These are phyloP conservation scores for Odontamblyopus rebecca DNA, from an alignment of 2,797 vertebrate genomes.

Conservation along the genomic window DNA sequence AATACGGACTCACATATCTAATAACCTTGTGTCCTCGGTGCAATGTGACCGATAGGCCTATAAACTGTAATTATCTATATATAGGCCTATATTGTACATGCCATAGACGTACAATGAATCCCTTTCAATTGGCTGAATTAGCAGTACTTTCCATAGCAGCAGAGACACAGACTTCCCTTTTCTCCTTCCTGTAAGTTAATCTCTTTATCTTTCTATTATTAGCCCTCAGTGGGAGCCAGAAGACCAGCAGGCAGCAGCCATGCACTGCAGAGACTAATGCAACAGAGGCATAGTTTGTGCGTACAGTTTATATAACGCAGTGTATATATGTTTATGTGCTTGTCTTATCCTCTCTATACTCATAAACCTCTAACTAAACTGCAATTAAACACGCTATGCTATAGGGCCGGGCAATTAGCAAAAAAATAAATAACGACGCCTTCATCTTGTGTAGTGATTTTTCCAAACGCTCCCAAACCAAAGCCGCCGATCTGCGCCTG, in stretches of 20 bases:
- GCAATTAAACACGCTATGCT: too few species aligned
- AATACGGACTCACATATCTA: not conserved
- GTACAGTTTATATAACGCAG: not conserved
- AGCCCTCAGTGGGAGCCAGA: slow-evolving; percentile 22
- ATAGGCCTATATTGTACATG: not conserved
- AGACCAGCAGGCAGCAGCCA: slow-evolving; percentile 25
- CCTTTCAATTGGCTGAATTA: slow-evolving; percentile 6
- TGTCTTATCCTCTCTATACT: not conserved
- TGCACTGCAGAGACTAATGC: slow-evolving; percentile 13
- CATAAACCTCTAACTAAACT: too few species aligned
- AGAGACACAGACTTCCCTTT: slow-evolving; percentile 17
- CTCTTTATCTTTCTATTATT: slow-evolving; percentile 43
- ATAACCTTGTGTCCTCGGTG: not conserved
- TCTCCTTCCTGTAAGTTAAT: slow-evolving; percentile 28
- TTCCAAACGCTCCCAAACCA: too few species aligned
- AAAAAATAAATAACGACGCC: too few species aligned
- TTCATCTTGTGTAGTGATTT: too few species aligned
- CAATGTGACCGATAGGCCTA: not conserved
- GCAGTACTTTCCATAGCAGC: slow-evolving; percentile 9
- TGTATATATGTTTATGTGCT: not conserved
- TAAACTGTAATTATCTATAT: not conserved
- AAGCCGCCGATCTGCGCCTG: too few species aligned
- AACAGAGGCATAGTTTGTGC: slow-evolving; percentile 7
- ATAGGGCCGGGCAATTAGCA: too few species aligned
- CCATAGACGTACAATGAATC: not conserved